Evolutionary conservation across 2,888 invertebrate genomes (phyloP), one percentile per base, ranked within the genome.

Genomic region (Caenorhabditis sp.): DNA sequence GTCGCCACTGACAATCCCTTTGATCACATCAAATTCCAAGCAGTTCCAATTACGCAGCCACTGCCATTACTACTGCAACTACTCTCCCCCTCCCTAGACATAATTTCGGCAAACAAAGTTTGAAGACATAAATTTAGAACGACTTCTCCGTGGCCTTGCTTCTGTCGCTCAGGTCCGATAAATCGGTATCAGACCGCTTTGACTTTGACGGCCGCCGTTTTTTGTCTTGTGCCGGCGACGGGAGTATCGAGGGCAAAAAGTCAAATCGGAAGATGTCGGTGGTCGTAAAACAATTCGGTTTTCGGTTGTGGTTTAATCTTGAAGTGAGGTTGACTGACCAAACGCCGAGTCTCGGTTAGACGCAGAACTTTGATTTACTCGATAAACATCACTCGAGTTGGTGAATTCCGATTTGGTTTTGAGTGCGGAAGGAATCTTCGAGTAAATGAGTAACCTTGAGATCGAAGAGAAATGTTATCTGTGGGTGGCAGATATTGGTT

Each of bases 111-210:
- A 61, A 67, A 69, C 51, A 35, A 60, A n/a, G 67, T 67, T 67
- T 51, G 74, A 53, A 61, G 68, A 76, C 67, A 76, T 76, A 61
- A 76, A 76, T 76, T 74, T 61, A 61, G 67, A 76, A 76, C 53
- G 67, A 76, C 67, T 76, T 67, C n/a, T n/a, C 60, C 26, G 61
- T 76, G 76, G 60, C 76, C 76, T 76, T 76, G 76, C 28, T 26
- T 58, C 26, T 50, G 24, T 51, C 37, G 26, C 58, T 28, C 28
- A 61, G 50, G 60, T 65, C 61, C 67, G 53, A 55, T 50, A 28
- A 32, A 67, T 67, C 60, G 47, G 50, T 76, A 76, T 76, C 76
- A 76, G 67, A 58, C 40, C 20, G 13, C 32, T 76, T 61, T 67
- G 44, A 61, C 32, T 76, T 61, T 67, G 44, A 61, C 44, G 67